Base-by-base conservation (phyloP, 2,888 invertebrate species). In the Elysia crispata region DNA sequence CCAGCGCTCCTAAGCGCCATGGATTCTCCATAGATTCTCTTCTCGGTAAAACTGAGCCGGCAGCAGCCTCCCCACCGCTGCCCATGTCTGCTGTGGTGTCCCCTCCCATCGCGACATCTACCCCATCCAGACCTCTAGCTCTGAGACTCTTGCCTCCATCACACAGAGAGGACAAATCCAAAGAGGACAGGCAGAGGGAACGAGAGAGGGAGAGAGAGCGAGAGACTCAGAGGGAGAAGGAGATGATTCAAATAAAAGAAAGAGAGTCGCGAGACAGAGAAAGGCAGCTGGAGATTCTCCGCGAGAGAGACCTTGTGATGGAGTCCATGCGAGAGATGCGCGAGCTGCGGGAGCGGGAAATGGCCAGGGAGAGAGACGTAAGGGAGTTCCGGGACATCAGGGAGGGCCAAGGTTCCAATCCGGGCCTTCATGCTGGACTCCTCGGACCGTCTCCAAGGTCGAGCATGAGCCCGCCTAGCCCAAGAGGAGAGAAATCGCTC, bases 11-110 rank as follows among this genome's bases (percentile, higher is more conserved):
- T 60, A 84, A 83, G 49, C 80, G 84, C 1, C 82, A 82, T 50
- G 82, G 83, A 6, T 84, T 84, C 75, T 84, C 84, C 31, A 84
- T 84, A 60, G 84, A 84, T 25, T 84, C 84, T 8, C 70, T 84
- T 18, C 82, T 84, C 54, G 84, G 84, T 6, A 78, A 69, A 0
- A 57, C 77, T 1, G 83, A 82, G n/a, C 76, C 79, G 50, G 50
- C 79, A 23, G 57, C 82, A 0, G 30, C 73, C 0, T 28, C 79
- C 6, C 76, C 76, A 20, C 76, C 76, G 25, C 64, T 41, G 25
- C 66, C 25, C 6, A n/a, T 28, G 66, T 28, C 66, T 28, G 25
- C 66, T 6, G 28, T 20, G 25, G 18, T 66, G 5, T 30, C 25
- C 30, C 66, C 18, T 18, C 66, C 20, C 23, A n/a, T 23, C 18